Conservation (phyloP, 2,113 vertebrate species). For the Tragelaphus buxtoni region DNA sequence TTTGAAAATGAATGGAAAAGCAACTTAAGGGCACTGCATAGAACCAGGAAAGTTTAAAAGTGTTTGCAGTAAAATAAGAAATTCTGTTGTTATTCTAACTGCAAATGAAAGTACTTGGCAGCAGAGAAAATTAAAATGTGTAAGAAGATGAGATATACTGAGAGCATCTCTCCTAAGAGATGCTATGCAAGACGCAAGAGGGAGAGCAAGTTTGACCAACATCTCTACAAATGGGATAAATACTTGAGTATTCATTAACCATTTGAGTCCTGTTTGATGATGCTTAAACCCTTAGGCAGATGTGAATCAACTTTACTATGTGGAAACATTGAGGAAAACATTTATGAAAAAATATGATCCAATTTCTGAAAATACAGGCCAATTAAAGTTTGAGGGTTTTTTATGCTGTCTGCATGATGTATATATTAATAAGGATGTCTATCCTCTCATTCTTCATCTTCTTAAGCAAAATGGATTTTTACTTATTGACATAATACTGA, state of each 20-base stretch:
- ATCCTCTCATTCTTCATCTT: constrained; percentile 74
- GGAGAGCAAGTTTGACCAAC: constrained; percentile 45
- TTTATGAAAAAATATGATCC: constrained; percentile 74
- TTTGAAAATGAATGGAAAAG: constrained; percentile 21
- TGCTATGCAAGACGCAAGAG: constrained; percentile 12
- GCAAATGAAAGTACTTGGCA: neutral
- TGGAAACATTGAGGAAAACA: constrained; percentile 73
- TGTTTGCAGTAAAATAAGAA: neutral
- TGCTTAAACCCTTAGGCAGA: constrained; percentile 59
- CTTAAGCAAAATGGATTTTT: constrained; percentile 78
- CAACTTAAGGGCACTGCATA: neutral
- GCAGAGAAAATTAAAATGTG: neutral
- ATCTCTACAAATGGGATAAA: constrained; percentile 51
- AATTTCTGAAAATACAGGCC: constrained; percentile 80
- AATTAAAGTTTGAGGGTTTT: constrained; percentile 80
- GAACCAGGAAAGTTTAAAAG: neutral
- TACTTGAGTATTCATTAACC: constrained; percentile 66
- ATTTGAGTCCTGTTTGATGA: constrained; percentile 58
- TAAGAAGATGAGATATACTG: neutral
- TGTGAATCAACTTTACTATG: constrained; percentile 55
- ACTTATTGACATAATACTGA: constrained; percentile 84
- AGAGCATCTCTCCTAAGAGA: constrained; percentile 23
- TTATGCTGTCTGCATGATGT: constrained; percentile 43
- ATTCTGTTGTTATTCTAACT: constrained; percentile 27
- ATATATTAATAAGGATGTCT: constrained; percentile 76